phyloP scores from a whole-genome alignment of 2,113 vertebrate genomes.

The Thalassarche chlororhynchos region DNA sequence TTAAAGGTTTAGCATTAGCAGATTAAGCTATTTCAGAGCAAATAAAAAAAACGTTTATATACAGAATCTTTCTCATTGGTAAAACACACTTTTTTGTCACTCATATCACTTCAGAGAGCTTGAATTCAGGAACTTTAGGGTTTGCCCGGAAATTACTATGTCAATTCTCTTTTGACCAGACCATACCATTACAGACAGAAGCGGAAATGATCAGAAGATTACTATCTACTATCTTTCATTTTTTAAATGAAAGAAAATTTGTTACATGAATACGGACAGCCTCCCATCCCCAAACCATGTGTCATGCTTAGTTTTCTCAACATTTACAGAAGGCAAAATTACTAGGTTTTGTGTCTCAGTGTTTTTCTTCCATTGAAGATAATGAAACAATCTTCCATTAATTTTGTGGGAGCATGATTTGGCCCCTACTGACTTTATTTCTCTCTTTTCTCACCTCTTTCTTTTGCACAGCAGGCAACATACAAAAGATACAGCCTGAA shows the following conservation, averaged over 20 bases:
- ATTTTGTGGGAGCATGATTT: neutral
- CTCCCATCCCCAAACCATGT: neutral
- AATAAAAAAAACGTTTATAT: neutral
- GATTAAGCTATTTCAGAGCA: neutral
- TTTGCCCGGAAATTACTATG: neutral
- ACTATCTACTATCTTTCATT: neutral
- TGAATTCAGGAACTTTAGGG: neutral
- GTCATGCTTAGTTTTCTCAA: neutral
- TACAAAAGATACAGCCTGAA: neutral
- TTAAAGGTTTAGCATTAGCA: neutral
- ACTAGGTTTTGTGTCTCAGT: neutral
- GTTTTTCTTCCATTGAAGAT: neutral
- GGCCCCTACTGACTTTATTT: neutral
- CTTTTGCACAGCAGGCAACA: neutral
- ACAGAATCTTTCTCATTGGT: neutral
- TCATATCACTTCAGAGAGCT: neutral
- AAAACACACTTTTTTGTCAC: neutral
- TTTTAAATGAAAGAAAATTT: neutral
- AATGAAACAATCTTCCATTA: neutral
- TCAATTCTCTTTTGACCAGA: neutral
- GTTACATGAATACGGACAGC: neutral
- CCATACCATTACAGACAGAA: neutral
- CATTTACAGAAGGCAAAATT: neutral
- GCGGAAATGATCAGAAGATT: neutral
- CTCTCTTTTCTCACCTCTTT: neutral